phyloP scores from a whole-genome alignment of 2,113 vertebrate genomes.

The Nanorana parkeri region DNA sequence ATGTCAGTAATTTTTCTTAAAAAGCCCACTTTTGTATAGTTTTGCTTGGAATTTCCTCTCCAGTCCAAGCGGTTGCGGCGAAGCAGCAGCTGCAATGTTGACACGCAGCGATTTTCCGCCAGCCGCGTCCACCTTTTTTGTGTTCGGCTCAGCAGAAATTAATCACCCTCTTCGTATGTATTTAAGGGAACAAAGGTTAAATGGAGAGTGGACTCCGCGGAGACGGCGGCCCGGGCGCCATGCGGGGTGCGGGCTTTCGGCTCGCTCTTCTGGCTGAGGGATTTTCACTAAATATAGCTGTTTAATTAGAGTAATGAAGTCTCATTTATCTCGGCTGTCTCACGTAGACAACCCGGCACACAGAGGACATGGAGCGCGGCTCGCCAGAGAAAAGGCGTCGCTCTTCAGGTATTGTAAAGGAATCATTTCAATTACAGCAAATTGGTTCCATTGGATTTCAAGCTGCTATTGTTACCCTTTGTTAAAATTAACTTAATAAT shows the following conservation, averaged over 20 bases:
- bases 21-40: too few species aligned
- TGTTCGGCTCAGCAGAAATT: background rate
- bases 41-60: too few species aligned
- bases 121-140: background rate
- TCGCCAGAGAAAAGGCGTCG: too few species aligned
- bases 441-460: too few species aligned
- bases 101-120: background rate
- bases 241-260: background rate
- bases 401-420: too few species aligned
- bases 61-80: too few species aligned
- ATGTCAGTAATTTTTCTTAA: too few species aligned
- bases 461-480: too few species aligned
- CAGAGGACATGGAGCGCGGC: background rate
- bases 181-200: conserved; percentile 41
- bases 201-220: conserved; percentile 29
- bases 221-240: background rate
- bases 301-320: conserved; percentile 22
- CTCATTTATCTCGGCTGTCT: conserved; percentile 1
- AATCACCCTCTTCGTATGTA: conserved; percentile 5
- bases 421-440: too few species aligned
- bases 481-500: too few species aligned
- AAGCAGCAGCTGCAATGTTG: too few species aligned
- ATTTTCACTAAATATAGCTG: background rate
- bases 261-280: background rate
- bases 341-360: background rate